Conservation (phyloP, 1,140 invertebrate genomes). For the Eurosta solidaginis region DNA sequence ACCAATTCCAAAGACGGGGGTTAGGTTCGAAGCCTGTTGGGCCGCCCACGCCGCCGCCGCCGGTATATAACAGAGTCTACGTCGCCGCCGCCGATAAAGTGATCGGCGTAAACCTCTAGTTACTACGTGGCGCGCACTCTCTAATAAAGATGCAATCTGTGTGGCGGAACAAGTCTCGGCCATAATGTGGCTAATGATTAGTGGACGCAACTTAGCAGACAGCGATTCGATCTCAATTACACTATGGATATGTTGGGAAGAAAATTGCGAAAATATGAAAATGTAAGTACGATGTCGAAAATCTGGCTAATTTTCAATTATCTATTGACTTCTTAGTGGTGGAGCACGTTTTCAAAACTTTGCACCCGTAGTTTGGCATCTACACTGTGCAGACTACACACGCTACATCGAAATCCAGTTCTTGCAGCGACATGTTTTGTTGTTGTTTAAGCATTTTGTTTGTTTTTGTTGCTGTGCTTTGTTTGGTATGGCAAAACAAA, state of each 20-base stretch:
- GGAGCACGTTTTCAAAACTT: not conserved
- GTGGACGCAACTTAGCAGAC: not conserved
- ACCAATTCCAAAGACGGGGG: no score
- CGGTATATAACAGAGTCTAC: no score
- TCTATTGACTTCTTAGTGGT: not conserved
- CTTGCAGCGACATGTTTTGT: not conserved
- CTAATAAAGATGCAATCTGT: not conserved
- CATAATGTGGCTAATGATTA: not conserved
- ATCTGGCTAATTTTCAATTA: not conserved
- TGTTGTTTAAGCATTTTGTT: not conserved
- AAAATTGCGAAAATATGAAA: not conserved
- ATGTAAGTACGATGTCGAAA: not conserved
- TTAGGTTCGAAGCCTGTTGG: no score
- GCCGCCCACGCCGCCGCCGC: no score
- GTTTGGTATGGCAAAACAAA: not conserved
- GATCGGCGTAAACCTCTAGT: no score
- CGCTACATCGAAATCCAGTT: not conserved
- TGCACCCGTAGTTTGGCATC: not conserved
- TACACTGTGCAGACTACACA: not conserved
- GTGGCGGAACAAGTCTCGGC: no score
- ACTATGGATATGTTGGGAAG: not conserved
- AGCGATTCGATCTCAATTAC: not conserved
- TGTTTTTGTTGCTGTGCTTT: no score
- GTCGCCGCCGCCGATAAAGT: no score
- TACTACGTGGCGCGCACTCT: no score